Evolutionary conservation across 2,888 invertebrate genomes (phyloP).

Genomic region (Campoplex capitator): DNA sequence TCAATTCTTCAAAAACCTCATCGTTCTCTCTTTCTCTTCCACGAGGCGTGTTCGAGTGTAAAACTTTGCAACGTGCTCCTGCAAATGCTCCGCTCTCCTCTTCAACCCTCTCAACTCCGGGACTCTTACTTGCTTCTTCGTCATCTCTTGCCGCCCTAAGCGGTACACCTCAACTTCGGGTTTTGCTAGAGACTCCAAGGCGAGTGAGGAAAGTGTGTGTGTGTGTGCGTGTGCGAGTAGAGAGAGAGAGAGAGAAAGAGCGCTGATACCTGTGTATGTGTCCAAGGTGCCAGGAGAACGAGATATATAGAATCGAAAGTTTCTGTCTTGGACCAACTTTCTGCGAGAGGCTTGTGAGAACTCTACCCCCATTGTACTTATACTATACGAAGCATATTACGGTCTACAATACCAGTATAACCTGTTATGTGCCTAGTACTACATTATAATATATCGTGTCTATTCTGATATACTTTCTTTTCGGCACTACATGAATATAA

Average conservation of each 20-base stretch:
- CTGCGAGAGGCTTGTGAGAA: constrained; percentile 43
- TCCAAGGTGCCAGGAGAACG: not conserved
- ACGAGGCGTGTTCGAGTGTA: constrained; percentile 65
- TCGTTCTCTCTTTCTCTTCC: constrained; percentile 37
- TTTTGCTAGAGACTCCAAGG: constrained; percentile 43
- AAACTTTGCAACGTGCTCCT: constrained; percentile 61
- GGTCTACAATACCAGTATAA: constrained; percentile 23
- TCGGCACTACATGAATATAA: constrained; percentile 42
- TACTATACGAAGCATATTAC: constrained; percentile 51
- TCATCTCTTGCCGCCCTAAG: constrained; percentile 62
- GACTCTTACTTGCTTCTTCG: constrained; percentile 55
- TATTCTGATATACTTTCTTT: constrained; percentile 39
- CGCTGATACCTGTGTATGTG: constrained; percentile 44
- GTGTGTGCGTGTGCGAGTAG: no score
- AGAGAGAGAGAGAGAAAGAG: not conserved
- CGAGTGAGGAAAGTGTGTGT: not conserved
- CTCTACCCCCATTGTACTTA: constrained; percentile 34
- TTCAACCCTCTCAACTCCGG: constrained; percentile 21
- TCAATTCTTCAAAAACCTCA: constrained; percentile 55
- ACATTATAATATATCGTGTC: constrained; percentile 22
- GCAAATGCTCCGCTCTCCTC: constrained; percentile 14
- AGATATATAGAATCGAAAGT: constrained; percentile 52
- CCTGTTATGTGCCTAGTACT: not conserved
- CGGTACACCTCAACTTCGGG: constrained; percentile 63
- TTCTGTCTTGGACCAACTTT: constrained; percentile 51